phyloP scores from a whole-genome alignment of 2,888 invertebrate species.

The Autographa pulchrina region DNA sequence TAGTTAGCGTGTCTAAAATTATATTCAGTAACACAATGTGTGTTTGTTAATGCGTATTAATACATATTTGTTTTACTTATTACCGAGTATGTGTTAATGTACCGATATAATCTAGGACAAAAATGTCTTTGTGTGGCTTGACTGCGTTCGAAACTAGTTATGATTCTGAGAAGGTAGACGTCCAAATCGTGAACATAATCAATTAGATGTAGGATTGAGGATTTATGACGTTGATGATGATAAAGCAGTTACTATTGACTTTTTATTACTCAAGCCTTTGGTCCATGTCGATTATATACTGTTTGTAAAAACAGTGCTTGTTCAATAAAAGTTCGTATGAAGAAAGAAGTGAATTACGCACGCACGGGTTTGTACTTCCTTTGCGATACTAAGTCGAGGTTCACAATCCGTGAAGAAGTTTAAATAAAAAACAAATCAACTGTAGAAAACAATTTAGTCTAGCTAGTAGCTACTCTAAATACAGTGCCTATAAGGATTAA shows the following conservation, averaged over 20 bases:
- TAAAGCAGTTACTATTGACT: conserved; percentile 12
- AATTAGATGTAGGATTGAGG: conserved; percentile 45
- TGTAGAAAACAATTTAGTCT: no score
- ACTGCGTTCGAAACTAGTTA: conserved; percentile 23
- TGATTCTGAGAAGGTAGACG: conserved; percentile 24
- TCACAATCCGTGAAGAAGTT: not conserved
- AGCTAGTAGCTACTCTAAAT: not conserved
- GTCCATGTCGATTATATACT: not conserved
- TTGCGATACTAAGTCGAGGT: not conserved
- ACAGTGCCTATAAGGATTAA: conserved; percentile 6
- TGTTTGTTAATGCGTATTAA: conserved; percentile 38
- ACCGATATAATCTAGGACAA: conserved; percentile 43
- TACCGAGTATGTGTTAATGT: conserved; percentile 35
- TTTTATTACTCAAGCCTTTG: not conserved
- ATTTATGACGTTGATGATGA: conserved; percentile 30
- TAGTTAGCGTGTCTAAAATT: conserved; percentile 25
- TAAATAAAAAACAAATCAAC: no score
- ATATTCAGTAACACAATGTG: conserved; percentile 30
- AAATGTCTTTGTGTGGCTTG: conserved; percentile 39
- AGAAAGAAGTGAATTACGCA: not conserved
- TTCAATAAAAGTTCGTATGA: not conserved
- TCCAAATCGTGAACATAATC: conserved; percentile 27
- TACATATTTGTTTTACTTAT: conserved; percentile 46
- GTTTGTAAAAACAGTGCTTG: not conserved
- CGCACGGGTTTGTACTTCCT: not conserved